These are phyloP conservation scores for Leucopternis melanops DNA, from an alignment of 2,113 vertebrate genomes.

Conservation along the genomic window DNA sequence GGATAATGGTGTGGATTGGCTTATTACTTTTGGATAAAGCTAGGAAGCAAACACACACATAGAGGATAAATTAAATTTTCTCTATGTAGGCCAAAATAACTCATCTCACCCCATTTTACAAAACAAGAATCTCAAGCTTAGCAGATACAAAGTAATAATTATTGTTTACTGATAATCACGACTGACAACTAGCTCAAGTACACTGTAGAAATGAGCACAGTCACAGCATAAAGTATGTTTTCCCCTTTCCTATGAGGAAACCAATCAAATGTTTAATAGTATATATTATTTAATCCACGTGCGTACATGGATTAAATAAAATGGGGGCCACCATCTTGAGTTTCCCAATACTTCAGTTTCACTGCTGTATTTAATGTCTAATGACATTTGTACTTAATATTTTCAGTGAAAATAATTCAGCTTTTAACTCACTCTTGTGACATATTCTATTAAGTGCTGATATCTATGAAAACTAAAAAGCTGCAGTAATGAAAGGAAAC, in stretches of 20 bases:
- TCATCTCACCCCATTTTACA: too few species aligned
- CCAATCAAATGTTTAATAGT: not conserved
- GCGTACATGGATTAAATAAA: not conserved
- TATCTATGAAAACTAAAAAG: not conserved
- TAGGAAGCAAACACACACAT: conserved; percentile 41
- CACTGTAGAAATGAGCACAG: not conserved
- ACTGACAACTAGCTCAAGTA: not conserved
- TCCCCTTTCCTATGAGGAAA: not conserved
- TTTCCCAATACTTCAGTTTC: not conserved
- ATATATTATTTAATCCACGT: not conserved
- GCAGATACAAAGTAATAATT: not conserved
- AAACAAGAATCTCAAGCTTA: not conserved
- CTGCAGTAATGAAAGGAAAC: not conserved
- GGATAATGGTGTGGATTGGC: conserved; percentile 93
- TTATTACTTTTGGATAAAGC: conserved; percentile 88
- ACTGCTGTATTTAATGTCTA: not conserved
- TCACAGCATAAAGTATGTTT: not conserved
- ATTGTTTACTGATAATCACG: not conserved
- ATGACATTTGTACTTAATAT: not conserved
- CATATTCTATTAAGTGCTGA: not conserved
- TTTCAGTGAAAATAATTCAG: not conserved
- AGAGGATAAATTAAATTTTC: not conserved
- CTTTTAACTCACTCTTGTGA: not conserved
- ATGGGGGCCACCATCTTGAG: not conserved
- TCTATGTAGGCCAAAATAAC: not conserved